Evolutionary conservation across 2,113 vertebrate genomes (phyloP).

Genomic region (Lutjanus erythropterus): DNA sequence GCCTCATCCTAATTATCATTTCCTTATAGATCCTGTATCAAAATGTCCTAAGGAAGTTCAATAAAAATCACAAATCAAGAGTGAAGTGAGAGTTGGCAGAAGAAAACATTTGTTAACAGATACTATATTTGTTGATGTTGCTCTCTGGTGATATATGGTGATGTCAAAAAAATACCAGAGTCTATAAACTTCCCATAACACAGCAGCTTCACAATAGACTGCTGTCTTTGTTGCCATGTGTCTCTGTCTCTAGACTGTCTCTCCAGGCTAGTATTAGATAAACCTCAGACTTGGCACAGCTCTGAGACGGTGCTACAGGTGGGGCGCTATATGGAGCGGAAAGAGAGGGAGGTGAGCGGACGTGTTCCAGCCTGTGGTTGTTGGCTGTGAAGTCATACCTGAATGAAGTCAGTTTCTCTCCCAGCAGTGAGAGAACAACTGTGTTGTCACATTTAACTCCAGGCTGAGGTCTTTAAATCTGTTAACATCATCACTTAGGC

Average conservation of each 20-base stretch:
- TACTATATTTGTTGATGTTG: neutral
- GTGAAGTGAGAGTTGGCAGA: neutral
- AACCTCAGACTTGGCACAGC: neutral
- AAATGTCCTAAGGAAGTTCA: neutral
- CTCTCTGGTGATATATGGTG: neutral
- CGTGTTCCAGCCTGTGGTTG: neutral
- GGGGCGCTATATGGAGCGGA: neutral
- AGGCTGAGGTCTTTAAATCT: too few relatives aligned
- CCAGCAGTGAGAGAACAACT: too few relatives aligned
- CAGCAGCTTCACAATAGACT: neutral
- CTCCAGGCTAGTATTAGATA: neutral
- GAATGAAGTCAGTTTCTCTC: too few relatives aligned
- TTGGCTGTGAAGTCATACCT: neutral
- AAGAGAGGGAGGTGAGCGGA: neutral
- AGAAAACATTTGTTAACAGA: too few relatives aligned
- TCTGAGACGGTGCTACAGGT: neutral
- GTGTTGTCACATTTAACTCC: too few relatives aligned
- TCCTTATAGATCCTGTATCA: neutral
- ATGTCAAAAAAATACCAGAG: neutral
- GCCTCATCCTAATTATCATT: neutral
- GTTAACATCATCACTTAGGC: too few relatives aligned
- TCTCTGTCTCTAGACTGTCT: neutral
- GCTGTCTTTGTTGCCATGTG: neutral
- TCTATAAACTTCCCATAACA: neutral
- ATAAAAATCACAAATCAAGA: neutral